Conservation (phyloP, 2,888 invertebrate genomes). For the Microplitis manilae region DNA sequence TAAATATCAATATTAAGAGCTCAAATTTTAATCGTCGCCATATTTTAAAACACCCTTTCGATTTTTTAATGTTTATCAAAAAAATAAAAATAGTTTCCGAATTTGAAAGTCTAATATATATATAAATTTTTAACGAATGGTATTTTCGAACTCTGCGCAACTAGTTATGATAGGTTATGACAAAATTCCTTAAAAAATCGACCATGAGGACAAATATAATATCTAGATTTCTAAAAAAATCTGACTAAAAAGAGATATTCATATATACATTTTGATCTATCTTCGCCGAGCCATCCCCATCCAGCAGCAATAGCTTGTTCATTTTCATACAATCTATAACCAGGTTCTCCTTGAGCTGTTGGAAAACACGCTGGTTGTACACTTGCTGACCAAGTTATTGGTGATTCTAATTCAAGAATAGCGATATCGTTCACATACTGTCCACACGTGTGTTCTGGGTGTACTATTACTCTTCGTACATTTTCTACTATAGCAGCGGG, state of each 20-base stretch:
- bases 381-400: slow-evolving; percentile 80
- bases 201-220: no score
- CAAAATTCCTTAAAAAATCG: no score
- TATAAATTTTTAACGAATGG: no score
- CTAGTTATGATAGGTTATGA: no score
- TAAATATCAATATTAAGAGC: no score
- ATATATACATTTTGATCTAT: slow-evolving; percentile 76
- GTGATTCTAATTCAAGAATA: slow-evolving; percentile 79
- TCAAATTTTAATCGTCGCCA: no score
- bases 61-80: no score
- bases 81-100: no score
- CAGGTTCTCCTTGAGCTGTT: slow-evolving; percentile 72
- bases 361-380: slow-evolving; percentile 87
- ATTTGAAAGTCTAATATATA: no score
- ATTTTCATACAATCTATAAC: slow-evolving; percentile 74
- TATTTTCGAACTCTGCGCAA: no score
- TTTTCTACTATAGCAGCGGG: slow-evolving; percentile 72
- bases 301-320: slow-evolving; percentile 82
- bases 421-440: slow-evolving; percentile 81
- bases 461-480: slow-evolving; percentile 77
- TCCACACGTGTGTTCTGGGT: slow-evolving; percentile 82
- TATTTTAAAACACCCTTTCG: no score
- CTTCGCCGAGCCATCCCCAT: slow-evolving; percentile 90
- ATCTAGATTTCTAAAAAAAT: no score
- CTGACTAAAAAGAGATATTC: neutral